Conservation (phyloP, 2,888 invertebrate genomes). For the Leptura quadrifasciata region DNA sequence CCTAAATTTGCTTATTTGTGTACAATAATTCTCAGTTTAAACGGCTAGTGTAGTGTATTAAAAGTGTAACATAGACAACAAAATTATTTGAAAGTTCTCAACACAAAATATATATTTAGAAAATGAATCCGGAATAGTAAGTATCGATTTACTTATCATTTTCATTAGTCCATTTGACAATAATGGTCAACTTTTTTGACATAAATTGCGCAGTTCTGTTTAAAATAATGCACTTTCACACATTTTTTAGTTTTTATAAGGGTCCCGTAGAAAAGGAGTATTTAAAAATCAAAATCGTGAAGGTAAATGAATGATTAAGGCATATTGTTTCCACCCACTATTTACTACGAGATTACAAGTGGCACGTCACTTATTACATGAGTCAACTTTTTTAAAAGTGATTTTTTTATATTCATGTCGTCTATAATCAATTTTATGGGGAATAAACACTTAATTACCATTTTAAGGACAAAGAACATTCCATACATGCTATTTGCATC, state of each 20-base stretch:
- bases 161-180: constrained; percentile 63
- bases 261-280: background rate
- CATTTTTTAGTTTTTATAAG: constrained; percentile 33
- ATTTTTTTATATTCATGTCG: constrained; percentile 23
- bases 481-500: background rate
- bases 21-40: constrained; percentile 63
- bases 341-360: constrained; percentile 53
- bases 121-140: constrained; percentile 91
- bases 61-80: constrained; percentile 55
- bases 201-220: constrained; percentile 64
- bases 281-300: background rate
- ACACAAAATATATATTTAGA: constrained; percentile 53
- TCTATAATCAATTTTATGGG: constrained; percentile 12
- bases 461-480: constrained; percentile 22
- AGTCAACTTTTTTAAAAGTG: constrained; percentile 57
- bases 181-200: constrained; percentile 62
- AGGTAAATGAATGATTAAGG: constrained; percentile 31
- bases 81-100: constrained; percentile 40
- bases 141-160: constrained; percentile 75
- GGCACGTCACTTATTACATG: constrained; percentile 62
- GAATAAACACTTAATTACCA: background rate
- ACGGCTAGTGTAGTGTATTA: constrained; percentile 58
- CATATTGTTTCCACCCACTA: constrained; percentile 65
- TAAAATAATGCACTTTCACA: constrained; percentile 30
- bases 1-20: constrained; percentile 71